These are phyloP conservation scores for Nomada fabriciana DNA, from an alignment of 2,888 invertebrate genomes.

Conservation along the genomic window DNA sequence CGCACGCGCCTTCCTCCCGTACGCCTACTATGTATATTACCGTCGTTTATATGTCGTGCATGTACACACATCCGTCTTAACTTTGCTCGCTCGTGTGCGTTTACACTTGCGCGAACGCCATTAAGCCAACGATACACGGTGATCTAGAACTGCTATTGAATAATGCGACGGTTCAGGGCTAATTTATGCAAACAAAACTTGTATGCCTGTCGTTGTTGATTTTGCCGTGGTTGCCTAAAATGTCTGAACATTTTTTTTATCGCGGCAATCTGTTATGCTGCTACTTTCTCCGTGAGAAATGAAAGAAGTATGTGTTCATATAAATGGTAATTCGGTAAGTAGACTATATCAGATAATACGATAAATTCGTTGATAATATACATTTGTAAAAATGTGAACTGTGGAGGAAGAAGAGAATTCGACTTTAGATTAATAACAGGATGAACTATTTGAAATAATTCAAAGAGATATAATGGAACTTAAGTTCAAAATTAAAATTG, in stretches of 20 bases:
- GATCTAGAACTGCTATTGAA: constrained; percentile 12
- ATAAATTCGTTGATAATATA: no score
- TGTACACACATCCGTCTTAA: constrained; percentile 46
- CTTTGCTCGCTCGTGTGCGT: constrained; percentile 27
- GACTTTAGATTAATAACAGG: background rate
- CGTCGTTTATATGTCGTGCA: constrained; percentile 12
- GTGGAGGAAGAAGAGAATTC: background rate
- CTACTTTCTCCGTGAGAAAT: no score
- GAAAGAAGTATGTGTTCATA: no score
- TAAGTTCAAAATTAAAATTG: background rate
- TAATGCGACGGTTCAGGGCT: constrained; percentile 1
- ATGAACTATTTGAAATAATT: background rate
- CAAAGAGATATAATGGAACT: background rate
- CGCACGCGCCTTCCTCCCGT: constrained; percentile 51
- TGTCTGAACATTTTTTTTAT: background rate
- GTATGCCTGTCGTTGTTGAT: background rate
- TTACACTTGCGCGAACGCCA: constrained; percentile 36
- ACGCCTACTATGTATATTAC: constrained; percentile 31
- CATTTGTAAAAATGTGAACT: no score
- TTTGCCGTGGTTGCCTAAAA: no score
- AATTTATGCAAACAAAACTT: constrained; percentile 8
- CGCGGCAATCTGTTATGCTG: no score
- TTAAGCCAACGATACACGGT: background rate
- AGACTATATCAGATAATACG: no score
- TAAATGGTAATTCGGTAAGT: no score